Evolutionary conservation across 2,113 vertebrate species (phyloP), one percentile per base, ranked within the genome.

Genomic region (Channa argus): DNA sequence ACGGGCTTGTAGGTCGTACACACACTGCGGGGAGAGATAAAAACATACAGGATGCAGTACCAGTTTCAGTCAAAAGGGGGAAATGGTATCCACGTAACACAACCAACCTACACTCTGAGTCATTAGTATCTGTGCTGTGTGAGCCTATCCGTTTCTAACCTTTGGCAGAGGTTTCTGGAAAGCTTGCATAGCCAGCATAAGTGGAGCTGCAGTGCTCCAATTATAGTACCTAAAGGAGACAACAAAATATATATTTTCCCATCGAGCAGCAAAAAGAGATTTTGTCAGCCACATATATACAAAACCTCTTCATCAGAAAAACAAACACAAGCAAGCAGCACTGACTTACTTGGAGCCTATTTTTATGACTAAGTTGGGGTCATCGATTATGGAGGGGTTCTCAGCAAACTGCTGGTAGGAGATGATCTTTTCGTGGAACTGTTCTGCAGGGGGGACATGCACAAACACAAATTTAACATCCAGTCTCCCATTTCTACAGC

Each of bases 121-220:
- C 63, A 66, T 46, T n/a, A 36, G 33, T 74, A 8, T 82, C 24
- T 59, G 52, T 63, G 49, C 52, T 37, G 43, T 11, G 41, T 53
- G 38, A 46, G 59, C 47, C 0, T 72, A 49, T 84, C 47, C 15
- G 6, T 61, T 58, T 85, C 82, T 80, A 88, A 99, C 98, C 96
- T 98, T 99, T 92, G 98, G 97, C 92, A 99, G 88, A 44, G 97
- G 97, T 83, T 99, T 99, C 95, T 99, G 98, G 89, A 99, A 99
- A 6, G 96, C 97, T 62, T 99, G 97, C 96, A 98, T 95, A 4
- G 98, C 96, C 90, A 99, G 91, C 63, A 99, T 94, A 61, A 99
- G 93, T 0, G 98, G 97, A 43, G 96, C 97, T 1, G 98, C 97
- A 38, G 96, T 96, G 0, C 93, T 95, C 98, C 98, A 99, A 80